Percentiles rank a stretch among this genome's conserved stretches.
These are phyloP conservation scores for Eledone cirrhosa DNA, from an alignment of 2,888 invertebrate genomes.

Conservation along the genomic window DNA sequence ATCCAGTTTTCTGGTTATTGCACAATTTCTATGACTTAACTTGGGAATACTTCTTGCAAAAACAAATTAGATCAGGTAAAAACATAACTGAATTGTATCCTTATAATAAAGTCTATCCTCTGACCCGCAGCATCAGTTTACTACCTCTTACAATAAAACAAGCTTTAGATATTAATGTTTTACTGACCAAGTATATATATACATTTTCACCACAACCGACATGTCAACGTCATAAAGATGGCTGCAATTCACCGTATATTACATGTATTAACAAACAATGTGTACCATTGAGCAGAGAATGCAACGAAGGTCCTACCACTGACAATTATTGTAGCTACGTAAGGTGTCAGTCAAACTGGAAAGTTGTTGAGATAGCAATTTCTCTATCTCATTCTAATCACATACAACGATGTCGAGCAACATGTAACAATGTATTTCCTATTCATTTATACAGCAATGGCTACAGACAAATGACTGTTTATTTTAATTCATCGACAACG, in stretches of 20 bases:
- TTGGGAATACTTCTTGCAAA: slow-evolving; percentile 58
- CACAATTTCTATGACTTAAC: slow-evolving; percentile 63
- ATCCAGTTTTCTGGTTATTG: slow-evolving; percentile 64
- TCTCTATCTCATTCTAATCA: no score
- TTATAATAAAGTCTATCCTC: not conserved
- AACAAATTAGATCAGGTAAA: slow-evolving; percentile 38
- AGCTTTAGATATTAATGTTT: not conserved
- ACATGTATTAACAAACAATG: not conserved
- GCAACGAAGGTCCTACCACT: no score
- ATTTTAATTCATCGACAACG: no score
- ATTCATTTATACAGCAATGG: no score
- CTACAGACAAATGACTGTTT: no score
- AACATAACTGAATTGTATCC: slow-evolving; percentile 44
- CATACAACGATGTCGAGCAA: no score
- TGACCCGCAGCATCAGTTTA: not conserved
- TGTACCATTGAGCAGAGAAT: no score
- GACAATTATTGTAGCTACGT: no score
- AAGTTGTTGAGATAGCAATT: no score
- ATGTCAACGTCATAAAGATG: not conserved
- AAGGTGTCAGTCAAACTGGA: no score
- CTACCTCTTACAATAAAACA: not conserved
- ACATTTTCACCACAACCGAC: not conserved
- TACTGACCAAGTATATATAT: not conserved
- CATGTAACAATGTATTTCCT: no score
- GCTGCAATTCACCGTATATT: not conserved